Base-by-base conservation (phyloP, 2,113 vertebrate genomes). In the Pipra filicauda region DNA sequence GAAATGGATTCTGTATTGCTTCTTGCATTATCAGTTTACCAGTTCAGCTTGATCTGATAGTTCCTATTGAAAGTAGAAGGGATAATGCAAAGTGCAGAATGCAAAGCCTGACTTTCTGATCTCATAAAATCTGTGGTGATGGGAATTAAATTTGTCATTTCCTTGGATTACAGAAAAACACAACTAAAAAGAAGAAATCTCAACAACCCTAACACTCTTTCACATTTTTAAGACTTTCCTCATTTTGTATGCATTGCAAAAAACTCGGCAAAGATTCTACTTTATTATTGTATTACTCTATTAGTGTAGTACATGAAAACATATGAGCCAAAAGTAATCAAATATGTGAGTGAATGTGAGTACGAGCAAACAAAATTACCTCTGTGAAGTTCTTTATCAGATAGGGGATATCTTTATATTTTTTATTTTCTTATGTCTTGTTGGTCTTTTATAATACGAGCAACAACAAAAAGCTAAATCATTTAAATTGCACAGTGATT, bases 141-240 rank as follows among this genome's bases (percentile, higher is more conserved):
- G 19, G 33, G 64, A 78, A 58, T 41, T 9, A 72, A 55, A 66
- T 43, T 46, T 58, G 4, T 57, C 18, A 54, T 73, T 80, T 74
- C 0, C 1, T 35, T 85, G 23, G 6, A 8, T 17, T 77, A 16
- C 17, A 48, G 18, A 78, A 66, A 6, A 83, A 33, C 24, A 37
- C 5, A 87, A 28, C 9, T 37, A 7, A 58, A 75, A 81, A 89
- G 4, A 65, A 87, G 8, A 18, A 64, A 31, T 44, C 11, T 5
- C 2, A 1, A 77, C 24, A 64, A 6, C 3, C 2, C 2, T 27
- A 44, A 19, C 1, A 4, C 4, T 12, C 2, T 5, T 7, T 3
- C 43, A 19, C 3, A 71, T 59, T 70, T 93, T 74, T 7, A 62
- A 80, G 23, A 30, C 0, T 9, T 49, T 72, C 61, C 14, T 44